Evolutionary conservation across 2,888 invertebrate species (phyloP).

Genomic region (Clostera curtula): DNA sequence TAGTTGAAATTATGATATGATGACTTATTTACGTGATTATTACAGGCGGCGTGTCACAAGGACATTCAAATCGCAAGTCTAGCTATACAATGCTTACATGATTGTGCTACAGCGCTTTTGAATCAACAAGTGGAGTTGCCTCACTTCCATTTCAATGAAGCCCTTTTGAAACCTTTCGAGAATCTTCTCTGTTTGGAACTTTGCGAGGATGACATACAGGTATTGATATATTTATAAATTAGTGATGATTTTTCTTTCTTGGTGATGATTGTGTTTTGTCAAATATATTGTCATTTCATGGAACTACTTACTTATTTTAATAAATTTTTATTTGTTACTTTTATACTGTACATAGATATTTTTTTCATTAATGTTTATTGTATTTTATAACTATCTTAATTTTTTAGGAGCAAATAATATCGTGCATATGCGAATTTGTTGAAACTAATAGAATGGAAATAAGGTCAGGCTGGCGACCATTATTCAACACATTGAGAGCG

Average conservation of each 20-base stretch:
- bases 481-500: conserved; percentile 94
- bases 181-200: conserved; percentile 94
- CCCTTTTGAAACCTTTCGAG: conserved; percentile 95
- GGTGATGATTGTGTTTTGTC: no score
- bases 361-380: no score
- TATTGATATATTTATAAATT: conserved; percentile 28
- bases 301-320: no score
- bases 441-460: conserved; percentile 95
- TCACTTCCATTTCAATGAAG: conserved; percentile 97
- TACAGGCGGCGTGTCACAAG: conserved; percentile 91
- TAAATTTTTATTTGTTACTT: neutral
- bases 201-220: conserved; percentile 95
- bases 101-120: conserved; percentile 89
- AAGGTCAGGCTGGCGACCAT: conserved; percentile 95
- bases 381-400: no score
- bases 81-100: conserved; percentile 94
- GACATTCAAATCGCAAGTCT: conserved; percentile 92
- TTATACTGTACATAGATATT: neutral
- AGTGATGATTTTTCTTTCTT: no score
- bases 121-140: conserved; percentile 91
- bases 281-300: no score
- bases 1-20: no score
- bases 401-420: conserved; percentile 89
- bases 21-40: neutral
- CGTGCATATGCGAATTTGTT: conserved; percentile 96